phyloP scores from a whole-genome alignment of 2,797 vertebrate species.

The Eutrigla gurnardus region DNA sequence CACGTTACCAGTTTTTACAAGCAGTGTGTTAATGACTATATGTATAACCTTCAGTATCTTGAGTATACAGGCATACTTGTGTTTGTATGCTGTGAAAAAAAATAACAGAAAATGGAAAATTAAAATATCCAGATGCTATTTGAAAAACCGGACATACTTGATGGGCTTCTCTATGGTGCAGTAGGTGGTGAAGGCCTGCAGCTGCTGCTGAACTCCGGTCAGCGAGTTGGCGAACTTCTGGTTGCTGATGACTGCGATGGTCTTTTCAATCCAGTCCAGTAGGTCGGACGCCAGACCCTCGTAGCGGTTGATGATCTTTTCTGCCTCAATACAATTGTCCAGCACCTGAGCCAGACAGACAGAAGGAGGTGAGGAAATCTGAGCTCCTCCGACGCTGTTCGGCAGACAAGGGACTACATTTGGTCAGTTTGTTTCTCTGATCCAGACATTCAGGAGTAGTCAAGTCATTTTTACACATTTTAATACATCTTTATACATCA shows the following conservation, averaged over 20 bases:
- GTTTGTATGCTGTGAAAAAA: background rate
- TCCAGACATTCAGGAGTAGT: too few species aligned
- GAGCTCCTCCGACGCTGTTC: too few species aligned
- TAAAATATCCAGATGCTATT: background rate
- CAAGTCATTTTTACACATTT: background rate
- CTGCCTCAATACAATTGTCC: slow-evolving; percentile 91
- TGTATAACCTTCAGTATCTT: background rate
- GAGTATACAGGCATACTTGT: background rate
- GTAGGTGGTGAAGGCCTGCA: slow-evolving; percentile 95
- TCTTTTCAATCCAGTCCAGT: slow-evolving; percentile 94
- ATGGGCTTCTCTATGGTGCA: slow-evolving; percentile 95
- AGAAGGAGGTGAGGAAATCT: background rate
- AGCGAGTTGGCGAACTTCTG: slow-evolving; percentile 98
- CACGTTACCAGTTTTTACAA: background rate
- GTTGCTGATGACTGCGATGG: slow-evolving; percentile 91
- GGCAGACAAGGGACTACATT: too few species aligned
- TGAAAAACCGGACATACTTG: slow-evolving; percentile 82
- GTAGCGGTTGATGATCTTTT: slow-evolving; percentile 88
- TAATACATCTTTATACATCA: too few species aligned
- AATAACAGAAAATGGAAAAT: background rate
- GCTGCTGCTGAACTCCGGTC: slow-evolving; percentile 94
- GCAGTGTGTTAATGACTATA: background rate
- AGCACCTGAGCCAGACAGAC: slow-evolving; percentile 84
- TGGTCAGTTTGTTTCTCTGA: too few species aligned
- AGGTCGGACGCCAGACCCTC: slow-evolving; percentile 90